A percentile compares a stretch with the other conserved stretches of the same genome.
Evolutionary conservation across 92 coral and sea anemone genomes (phyloP).

Genomic region (Bergia sp.): DNA sequence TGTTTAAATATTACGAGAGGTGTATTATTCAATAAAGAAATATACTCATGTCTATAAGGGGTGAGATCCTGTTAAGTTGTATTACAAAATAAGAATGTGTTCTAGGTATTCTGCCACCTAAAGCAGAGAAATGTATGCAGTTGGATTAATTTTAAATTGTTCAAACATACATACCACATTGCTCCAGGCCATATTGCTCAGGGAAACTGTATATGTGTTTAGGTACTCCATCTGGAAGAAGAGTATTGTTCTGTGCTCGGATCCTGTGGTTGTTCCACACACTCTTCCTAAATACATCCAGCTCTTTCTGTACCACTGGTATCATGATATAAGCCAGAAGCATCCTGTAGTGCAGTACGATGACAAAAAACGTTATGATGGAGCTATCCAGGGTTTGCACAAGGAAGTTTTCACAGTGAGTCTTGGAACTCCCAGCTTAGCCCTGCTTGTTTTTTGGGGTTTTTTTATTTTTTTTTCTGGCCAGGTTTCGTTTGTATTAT

Average conservation of each 20-base stretch:
- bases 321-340: slow-evolving; percentile 7
- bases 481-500: background rate
- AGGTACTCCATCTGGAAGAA: slow-evolving; percentile 20
- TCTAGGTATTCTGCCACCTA: too few species aligned
- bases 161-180: slow-evolving; percentile 9
- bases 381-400: slow-evolving; percentile 1
- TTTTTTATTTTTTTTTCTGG: slow-evolving; percentile 3
- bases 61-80: too few species aligned
- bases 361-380: background rate
- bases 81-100: too few species aligned
- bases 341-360: slow-evolving; percentile 10
- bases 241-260: slow-evolving; percentile 24
- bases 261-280: slow-evolving; percentile 22
- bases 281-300: slow-evolving; percentile 25
- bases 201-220: slow-evolving; percentile 9
- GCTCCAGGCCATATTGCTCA: slow-evolving; percentile 22
- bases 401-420: slow-evolving; percentile 19
- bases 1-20: too few species aligned
- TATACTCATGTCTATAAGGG: too few species aligned
- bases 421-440: background rate
- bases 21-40: too few species aligned
- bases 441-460: background rate
- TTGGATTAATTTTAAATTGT: slow-evolving; percentile 8
- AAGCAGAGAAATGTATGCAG: slow-evolving; percentile 1
- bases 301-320: slow-evolving; percentile 31